Evolutionary conservation across 2,797 vertebrate genomes (phyloP).

Genomic region (Danio jaintianensis): DNA sequence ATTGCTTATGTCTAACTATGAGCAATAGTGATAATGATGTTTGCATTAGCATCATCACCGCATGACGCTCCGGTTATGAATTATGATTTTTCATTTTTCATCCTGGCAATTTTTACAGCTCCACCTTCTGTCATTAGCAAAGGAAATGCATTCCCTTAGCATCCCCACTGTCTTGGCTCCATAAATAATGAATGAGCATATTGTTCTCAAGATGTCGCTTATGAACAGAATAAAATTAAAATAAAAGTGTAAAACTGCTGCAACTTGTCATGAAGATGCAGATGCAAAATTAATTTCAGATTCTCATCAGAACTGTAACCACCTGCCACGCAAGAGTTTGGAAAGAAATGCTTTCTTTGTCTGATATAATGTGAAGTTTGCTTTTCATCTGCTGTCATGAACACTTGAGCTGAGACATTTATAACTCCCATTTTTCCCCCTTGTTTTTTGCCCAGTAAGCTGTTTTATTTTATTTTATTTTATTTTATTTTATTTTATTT

Average conservation of each 20-base stretch:
- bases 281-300: constrained; percentile 1
- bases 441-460: too few species aligned
- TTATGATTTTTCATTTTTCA: constrained; percentile 44
- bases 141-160: constrained; percentile 36
- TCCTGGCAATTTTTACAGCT: constrained; percentile 55
- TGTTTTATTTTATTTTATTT: background rate
- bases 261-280: background rate
- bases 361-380: background rate
- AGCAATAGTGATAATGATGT: background rate
- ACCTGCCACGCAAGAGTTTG: constrained; percentile 1
- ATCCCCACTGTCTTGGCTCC: constrained; percentile 33
- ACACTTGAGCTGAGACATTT: background rate
- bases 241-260: constrained; percentile 29
- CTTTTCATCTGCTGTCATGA: too few species aligned
- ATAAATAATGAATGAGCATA: constrained; percentile 57
- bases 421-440: too few species aligned
- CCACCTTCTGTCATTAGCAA: constrained; percentile 59
- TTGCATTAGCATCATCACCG: constrained; percentile 6
- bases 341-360: background rate
- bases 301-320: background rate
- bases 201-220: constrained; percentile 54
- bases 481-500: background rate
- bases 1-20: background rate
- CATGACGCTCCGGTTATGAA: constrained; percentile 14
- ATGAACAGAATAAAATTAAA: constrained; percentile 50